Percentiles rank a stretch among this genome's conserved stretches.
Conservation (phyloP, 2,888 invertebrate species). For the Brachyptera risi region DNA sequence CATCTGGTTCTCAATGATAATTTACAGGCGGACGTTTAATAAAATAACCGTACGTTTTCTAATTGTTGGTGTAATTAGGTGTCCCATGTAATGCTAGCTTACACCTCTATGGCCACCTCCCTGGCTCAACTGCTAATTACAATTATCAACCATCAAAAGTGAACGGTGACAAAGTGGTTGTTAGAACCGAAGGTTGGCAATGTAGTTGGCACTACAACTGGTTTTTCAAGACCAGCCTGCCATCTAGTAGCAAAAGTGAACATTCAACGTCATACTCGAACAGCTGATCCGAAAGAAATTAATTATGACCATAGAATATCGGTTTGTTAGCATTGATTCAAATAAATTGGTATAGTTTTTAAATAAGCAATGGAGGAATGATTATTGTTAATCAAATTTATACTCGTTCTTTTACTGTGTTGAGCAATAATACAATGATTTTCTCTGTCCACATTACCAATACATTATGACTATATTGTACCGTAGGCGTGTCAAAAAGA, state of each 20-base stretch:
- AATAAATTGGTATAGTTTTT: no score
- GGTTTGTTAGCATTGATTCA: not conserved
- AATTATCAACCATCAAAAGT: not conserved
- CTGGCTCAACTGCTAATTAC: not conserved
- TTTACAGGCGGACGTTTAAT: constrained; percentile 2
- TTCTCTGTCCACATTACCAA: no score
- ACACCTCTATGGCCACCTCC: constrained; percentile 2
- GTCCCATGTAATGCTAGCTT: not conserved
- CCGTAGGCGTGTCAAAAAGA: no score
- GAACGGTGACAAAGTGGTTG: not conserved
- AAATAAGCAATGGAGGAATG: no score
- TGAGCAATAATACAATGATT: no score
- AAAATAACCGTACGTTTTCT: no score
- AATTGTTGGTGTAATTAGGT: not conserved
- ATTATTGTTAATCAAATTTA: no score
- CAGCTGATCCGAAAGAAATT: constrained; percentile 1
- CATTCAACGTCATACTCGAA: not conserved
- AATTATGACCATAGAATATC: not conserved
- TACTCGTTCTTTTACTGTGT: no score
- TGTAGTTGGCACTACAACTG: not conserved
- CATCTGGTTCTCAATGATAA: not conserved
- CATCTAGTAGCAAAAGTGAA: constrained; percentile 18
- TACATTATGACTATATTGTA: no score
- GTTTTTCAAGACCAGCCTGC: constrained; percentile 2
- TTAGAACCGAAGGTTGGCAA: not conserved